Conservation (phyloP, 2,888 invertebrate genomes). For the Parochlus steinenii region DNA sequence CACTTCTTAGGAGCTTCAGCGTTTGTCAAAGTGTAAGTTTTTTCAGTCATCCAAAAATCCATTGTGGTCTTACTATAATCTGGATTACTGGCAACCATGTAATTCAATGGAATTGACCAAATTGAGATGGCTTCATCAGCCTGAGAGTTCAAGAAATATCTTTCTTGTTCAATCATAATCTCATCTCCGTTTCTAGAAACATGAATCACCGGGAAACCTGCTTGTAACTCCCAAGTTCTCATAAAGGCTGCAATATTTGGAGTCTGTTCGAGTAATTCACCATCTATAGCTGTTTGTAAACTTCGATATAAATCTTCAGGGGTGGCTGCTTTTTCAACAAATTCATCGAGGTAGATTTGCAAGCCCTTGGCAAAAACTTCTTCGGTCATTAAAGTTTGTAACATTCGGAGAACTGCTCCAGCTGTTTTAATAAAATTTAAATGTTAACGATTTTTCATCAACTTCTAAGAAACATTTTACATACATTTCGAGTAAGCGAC, state of each 20-base stretch:
- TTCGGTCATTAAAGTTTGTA: conserved; percentile 61
- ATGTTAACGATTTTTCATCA: neutral
- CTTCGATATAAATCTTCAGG: conserved; percentile 28
- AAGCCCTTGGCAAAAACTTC: conserved; percentile 47
- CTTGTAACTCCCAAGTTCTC: conserved; percentile 68
- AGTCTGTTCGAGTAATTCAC: conserved; percentile 19
- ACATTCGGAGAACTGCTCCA: conserved; percentile 51
- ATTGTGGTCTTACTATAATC: conserved; percentile 15
- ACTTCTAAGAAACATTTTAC: conserved; percentile 18
- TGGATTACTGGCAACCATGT: conserved; percentile 18
- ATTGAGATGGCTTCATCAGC: no score
- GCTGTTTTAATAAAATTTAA: conserved; percentile 22
- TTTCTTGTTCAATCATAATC: neutral
- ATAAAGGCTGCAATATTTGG: conserved; percentile 37
- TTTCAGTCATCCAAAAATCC: neutral
- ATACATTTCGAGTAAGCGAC: conserved; percentile 85
- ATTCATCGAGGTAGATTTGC: conserved; percentile 40
- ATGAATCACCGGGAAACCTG: conserved; percentile 56
- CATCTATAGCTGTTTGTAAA: conserved; percentile 25
- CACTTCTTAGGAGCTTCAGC: conserved; percentile 8
- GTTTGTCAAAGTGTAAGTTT: neutral
- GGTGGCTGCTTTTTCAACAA: conserved; percentile 27
- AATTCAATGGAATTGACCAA: conserved; percentile 27
- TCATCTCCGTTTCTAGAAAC: conserved; percentile 38
- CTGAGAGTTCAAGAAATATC: no score